Percentiles rank a stretch among this genome's conserved stretches.
These are phyloP conservation scores for Coenonympha glycerion DNA, from an alignment of 2,888 invertebrate species.

Conservation along the genomic window DNA sequence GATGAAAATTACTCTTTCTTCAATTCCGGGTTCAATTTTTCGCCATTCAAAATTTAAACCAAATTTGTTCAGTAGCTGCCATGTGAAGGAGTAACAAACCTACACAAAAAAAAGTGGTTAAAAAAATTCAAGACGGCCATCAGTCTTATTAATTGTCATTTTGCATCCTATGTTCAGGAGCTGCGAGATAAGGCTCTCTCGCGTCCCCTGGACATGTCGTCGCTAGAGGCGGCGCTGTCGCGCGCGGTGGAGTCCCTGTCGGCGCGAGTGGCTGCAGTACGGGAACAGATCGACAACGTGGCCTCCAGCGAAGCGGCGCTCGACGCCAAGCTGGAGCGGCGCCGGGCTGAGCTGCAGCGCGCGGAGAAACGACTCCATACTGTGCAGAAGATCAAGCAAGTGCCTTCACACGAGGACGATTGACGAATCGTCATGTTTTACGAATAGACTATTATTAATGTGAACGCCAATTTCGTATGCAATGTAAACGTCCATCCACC, in stretches of 20 bases:
- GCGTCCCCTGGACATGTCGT: conserved; percentile 86
- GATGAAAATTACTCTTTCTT: too few species aligned
- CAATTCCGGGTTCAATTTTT: too few species aligned
- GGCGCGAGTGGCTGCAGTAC: conserved; percentile 82
- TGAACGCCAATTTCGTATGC: too few species aligned
- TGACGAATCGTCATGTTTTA: too few species aligned
- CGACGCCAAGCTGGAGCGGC: conserved; percentile 93
- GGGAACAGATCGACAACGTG: conserved; percentile 87
- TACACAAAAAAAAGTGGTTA: too few species aligned
- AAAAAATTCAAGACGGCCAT: too few species aligned
- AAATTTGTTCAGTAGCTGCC: too few species aligned
- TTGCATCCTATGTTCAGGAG: conserved; percentile 47
- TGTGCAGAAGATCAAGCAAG: conserved; percentile 93
- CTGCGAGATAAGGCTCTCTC: conserved; percentile 87
- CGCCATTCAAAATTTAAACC: too few species aligned
- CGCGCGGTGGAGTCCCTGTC: conserved; percentile 83
- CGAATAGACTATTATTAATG: too few species aligned
- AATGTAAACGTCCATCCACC: too few species aligned
- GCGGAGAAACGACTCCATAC: conserved; percentile 95
- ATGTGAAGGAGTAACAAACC: too few species aligned
- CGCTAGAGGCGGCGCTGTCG: conserved; percentile 86
- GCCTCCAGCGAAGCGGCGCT: conserved; percentile 91
- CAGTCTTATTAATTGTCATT: too few species aligned
- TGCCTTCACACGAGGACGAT: background rate
- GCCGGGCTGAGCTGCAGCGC: conserved; percentile 90